Evolutionary conservation across 2,113 vertebrate species (phyloP).

Genomic region (Thymallus thymallus): DNA sequence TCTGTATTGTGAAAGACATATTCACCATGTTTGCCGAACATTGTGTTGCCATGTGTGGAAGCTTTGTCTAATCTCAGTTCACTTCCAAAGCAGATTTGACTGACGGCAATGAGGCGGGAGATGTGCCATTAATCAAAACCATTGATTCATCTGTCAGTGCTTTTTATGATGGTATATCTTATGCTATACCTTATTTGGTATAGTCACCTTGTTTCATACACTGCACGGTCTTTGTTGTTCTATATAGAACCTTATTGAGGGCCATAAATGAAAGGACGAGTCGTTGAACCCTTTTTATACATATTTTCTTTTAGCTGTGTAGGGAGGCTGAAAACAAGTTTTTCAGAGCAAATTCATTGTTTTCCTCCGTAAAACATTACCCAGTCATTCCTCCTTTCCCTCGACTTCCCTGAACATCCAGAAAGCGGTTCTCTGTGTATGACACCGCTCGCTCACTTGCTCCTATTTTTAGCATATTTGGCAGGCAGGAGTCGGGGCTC

Average conservation of each 20-base stretch:
- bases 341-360: background rate
- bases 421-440: background rate
- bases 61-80: constrained; percentile 2
- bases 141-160: too few relatives aligned
- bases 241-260: too few relatives aligned
- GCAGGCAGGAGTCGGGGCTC: constrained; percentile 42
- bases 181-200: too few relatives aligned
- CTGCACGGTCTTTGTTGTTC: too few relatives aligned
- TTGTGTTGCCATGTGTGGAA: background rate
- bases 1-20: background rate
- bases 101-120: background rate
- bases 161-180: too few relatives aligned
- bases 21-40: background rate
- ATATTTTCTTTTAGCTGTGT: too few relatives aligned
- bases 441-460: background rate
- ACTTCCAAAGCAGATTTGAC: background rate
- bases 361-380: background rate
- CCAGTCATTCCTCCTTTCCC: constrained; percentile 19
- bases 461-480: constrained; percentile 72
- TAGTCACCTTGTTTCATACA: too few relatives aligned
- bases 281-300: too few relatives aligned
- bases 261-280: too few relatives aligned
- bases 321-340: background rate
- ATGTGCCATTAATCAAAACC: background rate
- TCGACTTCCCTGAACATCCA: background rate